Evolutionary conservation across 2,888 invertebrate species (phyloP), one percentile per base, ranked within the genome.

Genomic region (Acanthosepion esculentum): DNA sequence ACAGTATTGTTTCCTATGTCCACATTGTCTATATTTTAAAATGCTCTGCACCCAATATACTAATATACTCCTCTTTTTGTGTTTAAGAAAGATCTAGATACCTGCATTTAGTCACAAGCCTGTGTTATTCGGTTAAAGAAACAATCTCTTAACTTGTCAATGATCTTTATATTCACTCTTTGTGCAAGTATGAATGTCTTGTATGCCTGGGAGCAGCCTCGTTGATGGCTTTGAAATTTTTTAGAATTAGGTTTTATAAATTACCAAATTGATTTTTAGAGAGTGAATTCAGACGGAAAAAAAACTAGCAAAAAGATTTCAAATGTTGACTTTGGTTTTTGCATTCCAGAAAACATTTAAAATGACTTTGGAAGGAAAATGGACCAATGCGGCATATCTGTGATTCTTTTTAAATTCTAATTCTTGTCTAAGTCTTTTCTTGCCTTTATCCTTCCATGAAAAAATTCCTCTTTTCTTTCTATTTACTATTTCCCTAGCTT

Each of bases 181-280:
- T 78, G 78, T 78, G 78, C 33, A 78, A n/a, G n/a, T 78, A 33
- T 78, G 33, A n/a, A 78, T n/a, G 78, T 33, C n/a, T 78, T n/a
- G n/a, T 12, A 15, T 78, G 78, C n/a, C 78, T 33, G 15, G n/a
- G 78, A 78, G 78, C 78, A n/a, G n/a, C 78, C 78, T n/a, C 12
- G 12, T 78, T 33, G 78, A 78, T n/a, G n/a, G 18, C 78, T 78
- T 78, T 78, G n/a, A n/a, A 15, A n/a, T n/a, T 78, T 29, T 78
- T 78, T 78, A 8, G 78, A 78, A 78, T 78, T 78, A 78, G n/a
- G n/a, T 78, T 78, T 78, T 78, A n/a, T 78, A 78, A 78, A 78
- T 15, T 78, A n/a, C 20, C 59, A 33, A 41, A 78, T 78, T 78
- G 78, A 78, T 78, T 78, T 78, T 78, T 15, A 8, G 15, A 33